phyloP scores from a whole-genome alignment of 2,888 invertebrate genomes.

The Phyllotreta striolata region DNA sequence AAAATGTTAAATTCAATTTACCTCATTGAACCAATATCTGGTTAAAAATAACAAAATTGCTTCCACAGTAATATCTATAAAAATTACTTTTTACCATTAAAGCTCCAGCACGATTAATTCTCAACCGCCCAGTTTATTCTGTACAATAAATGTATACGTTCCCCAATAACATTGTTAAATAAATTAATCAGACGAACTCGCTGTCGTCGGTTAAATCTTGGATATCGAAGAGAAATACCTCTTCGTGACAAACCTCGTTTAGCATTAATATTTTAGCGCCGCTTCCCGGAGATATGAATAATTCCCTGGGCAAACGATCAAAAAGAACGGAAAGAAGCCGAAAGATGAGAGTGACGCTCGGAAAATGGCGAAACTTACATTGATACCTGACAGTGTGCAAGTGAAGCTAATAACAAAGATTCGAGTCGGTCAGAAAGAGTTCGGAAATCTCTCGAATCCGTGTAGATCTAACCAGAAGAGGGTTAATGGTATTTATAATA shows the following conservation, averaged over 20 bases:
- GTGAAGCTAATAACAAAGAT: constrained; percentile 24
- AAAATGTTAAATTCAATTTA: too few species aligned
- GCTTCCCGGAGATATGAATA: constrained; percentile 17
- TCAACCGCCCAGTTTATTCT: too few species aligned
- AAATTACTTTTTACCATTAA: too few species aligned
- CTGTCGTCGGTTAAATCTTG: not conserved
- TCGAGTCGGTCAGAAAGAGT: constrained; percentile 17
- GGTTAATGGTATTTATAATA: too few species aligned
- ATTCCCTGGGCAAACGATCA: constrained; percentile 18
- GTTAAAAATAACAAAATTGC: too few species aligned
- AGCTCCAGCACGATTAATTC: too few species aligned
- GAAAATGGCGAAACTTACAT: constrained; percentile 23
- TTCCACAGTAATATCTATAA: too few species aligned
- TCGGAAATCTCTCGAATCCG: not conserved
- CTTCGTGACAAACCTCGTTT: constrained; percentile 5
- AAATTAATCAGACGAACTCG: too few species aligned
- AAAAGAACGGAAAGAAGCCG: constrained; percentile 17
- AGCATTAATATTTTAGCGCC: constrained; percentile 18
- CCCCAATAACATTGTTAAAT: too few species aligned
- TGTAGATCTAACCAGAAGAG: too few species aligned
- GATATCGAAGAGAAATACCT: constrained; percentile 2
- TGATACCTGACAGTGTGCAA: constrained; percentile 25
- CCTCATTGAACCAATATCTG: too few species aligned
- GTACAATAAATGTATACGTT: too few species aligned
- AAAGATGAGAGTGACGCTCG: constrained; percentile 18